Base-by-base conservation (phyloP, 2,797 vertebrate genomes). In the Knipowitschia caucasica region DNA sequence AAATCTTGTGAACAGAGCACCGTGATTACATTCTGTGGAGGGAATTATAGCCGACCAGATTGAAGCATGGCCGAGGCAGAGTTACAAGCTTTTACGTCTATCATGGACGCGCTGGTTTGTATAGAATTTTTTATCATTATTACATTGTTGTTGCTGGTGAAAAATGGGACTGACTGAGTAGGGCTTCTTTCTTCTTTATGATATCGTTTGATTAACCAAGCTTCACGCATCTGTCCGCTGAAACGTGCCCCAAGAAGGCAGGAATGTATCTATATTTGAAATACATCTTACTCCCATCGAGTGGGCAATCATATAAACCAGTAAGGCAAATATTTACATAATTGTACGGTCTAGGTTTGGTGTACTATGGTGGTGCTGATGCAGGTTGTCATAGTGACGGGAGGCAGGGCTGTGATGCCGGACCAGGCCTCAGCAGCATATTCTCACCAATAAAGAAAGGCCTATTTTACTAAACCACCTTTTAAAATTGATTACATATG, bases 51-150 rank as follows among this genome's bases (percentile, higher is more conserved):
- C 17, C 35, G 24, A 50, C 8, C 20, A 49, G 36, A 46, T n/a
- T 35, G 45, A 26, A 43, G 44, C 42, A 98, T 98, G 95, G 93
- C 94, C 65, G 94, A 94, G 63, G 90, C 91, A 51, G 94, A 95
- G 27, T 77, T 97, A 68, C 91, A 94, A 83, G 93, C 91, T 52
- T 95, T 96, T 71, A 94, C 94, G 43, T 95, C 94, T 34, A 93
- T 97, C 79, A 97, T 96, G 95, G 95, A 98, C 68, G 94, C 93
- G 3, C 84, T 97, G 84, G 93, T 94, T 83, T 92, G 94, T 80
- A 94, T 97, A 39, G n/a, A n/a, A n/a, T n/a, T n/a, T n/a, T n/a
- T n/a, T n/a, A n/a, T n/a, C n/a, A n/a, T n/a, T n/a, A 20, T 18
- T 1, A 20, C 10, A 10, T 11, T 4, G 21, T 39, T 21, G 10